Evolutionary conservation across 2,888 invertebrate species (phyloP), one percentile per base, ranked within the genome.

Genomic region (Ceraclea dissimilis): DNA sequence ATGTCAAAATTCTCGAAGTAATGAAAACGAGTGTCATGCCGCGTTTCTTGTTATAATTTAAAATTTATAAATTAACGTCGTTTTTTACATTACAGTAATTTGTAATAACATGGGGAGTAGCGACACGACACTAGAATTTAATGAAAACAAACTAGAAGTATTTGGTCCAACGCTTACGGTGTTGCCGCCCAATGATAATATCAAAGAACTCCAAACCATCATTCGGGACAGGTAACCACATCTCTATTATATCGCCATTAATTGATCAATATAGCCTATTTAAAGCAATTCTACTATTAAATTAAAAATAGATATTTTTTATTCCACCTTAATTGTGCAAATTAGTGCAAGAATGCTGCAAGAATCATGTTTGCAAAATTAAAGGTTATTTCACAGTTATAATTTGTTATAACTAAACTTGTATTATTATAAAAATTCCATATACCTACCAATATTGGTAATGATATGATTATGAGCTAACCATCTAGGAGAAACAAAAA

Each of bases 191-290:
- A 89, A 88, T 66, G 85, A 89, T 68, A 89, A 90, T 72, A 85
- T 88, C 48, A 85, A 85, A 66, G 93, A 93, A 69, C 71, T 93
- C 53, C 88, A 92, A 69, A 92, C 92, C 6, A 93, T 93, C 65
- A 79, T 93, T 51, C 78, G 93, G 26, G 93, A 93, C 74, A 90
- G 86, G 92, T 92, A 75, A 79, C 81, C 67, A 43, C 2, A 33
- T 34, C 16, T 54, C 53, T 54, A 22, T 53, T 51, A n/a, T n/a
- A n/a, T n/a, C n/a, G 57, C 53, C 53, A 57, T n/a, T n/a, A n/a
- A n/a, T n/a, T n/a, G n/a, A n/a, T n/a, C n/a, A n/a, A 26, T 26
- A 26, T 26, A 43, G 11, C 4, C 10, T 26, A 26, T 26, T 26
- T 26, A 26, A 26, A 26, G 26, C 10, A 26, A 26, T 26, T 26